These are phyloP conservation scores for Belonocnema kinseyi DNA, from an alignment of 1,140 invertebrate genomes.

Conservation along the genomic window DNA sequence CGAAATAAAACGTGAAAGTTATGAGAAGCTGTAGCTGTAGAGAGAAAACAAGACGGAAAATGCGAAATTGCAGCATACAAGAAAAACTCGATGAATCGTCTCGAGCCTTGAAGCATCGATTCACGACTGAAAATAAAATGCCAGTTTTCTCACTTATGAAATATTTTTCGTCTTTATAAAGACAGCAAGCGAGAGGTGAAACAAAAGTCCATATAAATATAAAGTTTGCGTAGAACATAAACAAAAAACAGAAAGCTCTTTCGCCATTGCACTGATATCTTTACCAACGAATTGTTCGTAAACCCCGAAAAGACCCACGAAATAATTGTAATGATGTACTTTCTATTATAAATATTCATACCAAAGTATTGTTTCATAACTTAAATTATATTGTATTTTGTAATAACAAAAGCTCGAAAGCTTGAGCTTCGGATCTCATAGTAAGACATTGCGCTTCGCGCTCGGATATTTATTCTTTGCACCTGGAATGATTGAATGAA, in stretches of 20 bases:
- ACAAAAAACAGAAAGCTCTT: conserved; percentile 11
- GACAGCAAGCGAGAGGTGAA: neutral
- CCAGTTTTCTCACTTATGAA: neutral
- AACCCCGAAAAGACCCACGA: conserved; percentile 12
- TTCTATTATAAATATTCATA: neutral
- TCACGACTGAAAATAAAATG: conserved; percentile 14
- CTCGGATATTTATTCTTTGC: no score
- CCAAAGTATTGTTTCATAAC: neutral
- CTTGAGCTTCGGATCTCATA: no score
- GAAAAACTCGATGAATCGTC: conserved; percentile 30
- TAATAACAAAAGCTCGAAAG: no score
- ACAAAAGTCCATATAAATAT: neutral
- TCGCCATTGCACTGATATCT: neutral
- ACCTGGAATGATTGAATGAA: no score
- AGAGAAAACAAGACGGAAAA: conserved; percentile 46
- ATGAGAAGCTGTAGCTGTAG: conserved; percentile 48
- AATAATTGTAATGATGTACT: neutral
- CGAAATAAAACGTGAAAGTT: conserved; percentile 47
- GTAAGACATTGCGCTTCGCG: no score
- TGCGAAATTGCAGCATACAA: conserved; percentile 48
- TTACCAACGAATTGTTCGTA: neutral
- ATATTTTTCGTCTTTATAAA: neutral
- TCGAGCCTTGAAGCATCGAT: neutral
- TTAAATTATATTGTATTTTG: neutral
- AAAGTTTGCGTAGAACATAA: neutral